phyloP scores from a whole-genome alignment of 2,888 invertebrate species.

The Saturnia japonica region DNA sequence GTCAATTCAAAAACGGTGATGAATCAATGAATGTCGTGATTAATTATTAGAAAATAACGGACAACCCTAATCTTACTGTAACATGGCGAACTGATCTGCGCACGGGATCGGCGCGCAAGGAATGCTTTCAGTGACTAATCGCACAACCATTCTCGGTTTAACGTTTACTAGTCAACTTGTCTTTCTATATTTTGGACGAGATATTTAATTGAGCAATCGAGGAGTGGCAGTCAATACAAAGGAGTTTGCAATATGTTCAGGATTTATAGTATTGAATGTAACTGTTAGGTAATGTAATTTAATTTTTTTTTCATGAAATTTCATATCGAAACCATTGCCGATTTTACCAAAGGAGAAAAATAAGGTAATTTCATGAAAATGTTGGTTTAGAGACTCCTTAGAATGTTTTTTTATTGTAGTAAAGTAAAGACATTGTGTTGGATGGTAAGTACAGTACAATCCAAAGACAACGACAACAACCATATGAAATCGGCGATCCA shows the following conservation, averaged over 20 bases:
- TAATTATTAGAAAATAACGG: background rate
- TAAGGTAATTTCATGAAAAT: background rate
- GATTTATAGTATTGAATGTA: background rate
- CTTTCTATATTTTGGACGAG: conserved; percentile 30
- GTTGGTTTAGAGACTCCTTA: no score
- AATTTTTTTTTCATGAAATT: background rate
- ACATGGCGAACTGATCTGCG: conserved; percentile 32
- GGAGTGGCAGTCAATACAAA: conserved; percentile 10
- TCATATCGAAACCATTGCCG: background rate
- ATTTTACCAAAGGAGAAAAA: background rate
- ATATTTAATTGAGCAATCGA: conserved; percentile 14
- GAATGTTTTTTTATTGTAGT: no score
- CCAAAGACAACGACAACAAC: no score
- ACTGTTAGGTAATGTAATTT: background rate
- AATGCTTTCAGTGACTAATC: conserved; percentile 78
- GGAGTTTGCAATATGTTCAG: background rate
- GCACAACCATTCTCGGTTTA: conserved; percentile 54
- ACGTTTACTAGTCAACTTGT: conserved; percentile 42
- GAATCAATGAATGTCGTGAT: background rate
- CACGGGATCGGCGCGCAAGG: conserved; percentile 63
- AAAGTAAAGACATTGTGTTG: no score
- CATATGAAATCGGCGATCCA: no score
- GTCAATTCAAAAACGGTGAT: background rate
- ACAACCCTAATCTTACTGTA: conserved; percentile 6
- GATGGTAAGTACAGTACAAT: no score